Base-by-base conservation (phyloP, 2,888 invertebrate genomes). In the Phyto melanocephala region DNA sequence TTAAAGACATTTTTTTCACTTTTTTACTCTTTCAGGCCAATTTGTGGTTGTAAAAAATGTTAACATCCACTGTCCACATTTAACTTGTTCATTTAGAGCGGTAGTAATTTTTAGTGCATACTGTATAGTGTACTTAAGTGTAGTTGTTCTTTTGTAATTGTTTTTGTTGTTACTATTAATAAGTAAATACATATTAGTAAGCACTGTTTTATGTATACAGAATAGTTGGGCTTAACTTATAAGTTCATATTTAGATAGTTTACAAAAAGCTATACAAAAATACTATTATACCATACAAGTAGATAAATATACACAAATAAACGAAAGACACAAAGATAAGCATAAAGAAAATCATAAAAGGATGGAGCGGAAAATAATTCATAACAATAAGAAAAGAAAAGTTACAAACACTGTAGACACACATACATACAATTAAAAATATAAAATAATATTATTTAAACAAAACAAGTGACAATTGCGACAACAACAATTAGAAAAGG, bases 101-200 rank as follows among this genome's bases (percentile, higher is more conserved):
- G 15, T 56, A 28, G 28, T 33, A 22, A 50, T 10, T 52, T 13
- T 2, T 37, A 24, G 22, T 67, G 13, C n/a, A 24, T 54, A 22
- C 54, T 37, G 22, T n/a, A n/a, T 40, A 50, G 15, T 67, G 37
- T 45, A 22, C n/a, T 35, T n/a, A n/a, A n/a, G n/a, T 45, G 22
- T 58, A 20, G 35, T 7, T 47, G 50, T 28, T 15, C 15, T 72
- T 42, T 45, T 45, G 7, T 47, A 0, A 7, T 54, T 56, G n/a
- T 54, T 22, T 17, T 52, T 28, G 37, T 72, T 40, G 52, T 17
- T 28, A 40, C 17, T 62, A 60, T n/a, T 24, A 60, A 60, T 62
- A 40, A 37, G 85, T 84, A 88, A 87, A 87, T 62, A n/a, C 35
- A 63, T 45, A 63, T n/a, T n/a, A n/a, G n/a, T n/a, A n/a, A n/a